phyloP scores from a whole-genome alignment of 2,797 vertebrate genomes.

The Takifugu ocellatus region DNA sequence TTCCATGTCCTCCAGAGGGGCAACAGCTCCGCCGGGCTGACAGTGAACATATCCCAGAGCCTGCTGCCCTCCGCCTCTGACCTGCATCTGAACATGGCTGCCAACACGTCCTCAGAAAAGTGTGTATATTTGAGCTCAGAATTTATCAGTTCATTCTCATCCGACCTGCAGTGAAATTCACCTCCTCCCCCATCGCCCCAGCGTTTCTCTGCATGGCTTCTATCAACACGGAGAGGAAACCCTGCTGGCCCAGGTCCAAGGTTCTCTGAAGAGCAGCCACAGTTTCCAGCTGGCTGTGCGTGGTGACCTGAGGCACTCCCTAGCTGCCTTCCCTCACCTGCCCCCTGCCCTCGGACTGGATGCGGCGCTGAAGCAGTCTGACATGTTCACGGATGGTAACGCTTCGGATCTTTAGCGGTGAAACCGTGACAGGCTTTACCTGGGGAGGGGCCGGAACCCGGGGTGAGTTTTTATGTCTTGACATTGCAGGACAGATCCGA shows the following conservation, averaged over 20 bases:
- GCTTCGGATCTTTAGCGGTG: background rate
- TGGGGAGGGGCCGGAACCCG: background rate
- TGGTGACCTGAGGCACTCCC: slow-evolving; percentile 72
- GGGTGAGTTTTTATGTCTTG: background rate
- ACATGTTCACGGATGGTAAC: slow-evolving; percentile 67
- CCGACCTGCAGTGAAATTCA: background rate
- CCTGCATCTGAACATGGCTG: slow-evolving; percentile 65
- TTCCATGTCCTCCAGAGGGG: slow-evolving; percentile 53
- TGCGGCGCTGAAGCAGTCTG: slow-evolving; percentile 67
- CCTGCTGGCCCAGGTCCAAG: slow-evolving; percentile 65
- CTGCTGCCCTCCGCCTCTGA: slow-evolving; percentile 57
- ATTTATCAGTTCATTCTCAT: no score
- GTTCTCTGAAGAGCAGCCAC: slow-evolving; percentile 49
- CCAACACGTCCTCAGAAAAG: slow-evolving; percentile 78
- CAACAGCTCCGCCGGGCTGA: slow-evolving; percentile 45
- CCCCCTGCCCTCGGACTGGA: slow-evolving; percentile 69
- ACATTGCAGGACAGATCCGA: slow-evolving; percentile 66
- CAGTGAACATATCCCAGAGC: slow-evolving; percentile 70
- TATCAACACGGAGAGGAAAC: slow-evolving; percentile 57
- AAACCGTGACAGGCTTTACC: background rate
- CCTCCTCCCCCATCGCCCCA: slow-evolving; percentile 30
- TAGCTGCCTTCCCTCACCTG: slow-evolving; percentile 58
- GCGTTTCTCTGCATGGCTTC: slow-evolving; percentile 69
- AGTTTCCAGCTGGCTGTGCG: slow-evolving; percentile 65
- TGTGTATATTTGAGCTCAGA: slow-evolving; percentile 42